Evolutionary conservation across 2,113 vertebrate species (phyloP), one percentile per base, ranked within the genome.

Genomic region (Sus scrofa): DNA sequence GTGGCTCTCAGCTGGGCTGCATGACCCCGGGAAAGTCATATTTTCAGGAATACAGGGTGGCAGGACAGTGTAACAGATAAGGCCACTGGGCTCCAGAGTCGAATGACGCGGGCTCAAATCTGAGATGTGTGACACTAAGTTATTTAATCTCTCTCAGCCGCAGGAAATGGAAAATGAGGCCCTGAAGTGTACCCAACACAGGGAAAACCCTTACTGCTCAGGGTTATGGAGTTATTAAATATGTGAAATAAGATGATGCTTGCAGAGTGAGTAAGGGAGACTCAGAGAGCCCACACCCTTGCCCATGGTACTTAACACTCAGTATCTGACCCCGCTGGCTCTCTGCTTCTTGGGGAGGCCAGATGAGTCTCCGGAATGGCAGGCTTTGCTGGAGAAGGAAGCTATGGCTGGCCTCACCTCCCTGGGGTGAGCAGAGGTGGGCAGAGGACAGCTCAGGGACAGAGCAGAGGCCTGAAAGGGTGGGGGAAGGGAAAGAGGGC

Each of bases 101-200:
- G 37, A 81, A 81, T 90, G 81, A 92, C 70, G 16, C 3, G 19
- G 39, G 14, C 85, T 97, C 88, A 85, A 32, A 95, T 92, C 95
- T 97, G 86, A 91, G 86, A 71, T 26, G 32, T 52, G 58, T 37
- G 73, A 94, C 93, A 27, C 44, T 79, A 63, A 74, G 24, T 67
- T 77, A 63, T 58, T 89, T 56, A 92, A 75, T 88, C 60, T 95
- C 37, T 95, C 67, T 68, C 74, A 88, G 60, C n/a, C 79, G 37
- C 32, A 52, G 26, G 85, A 70, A 84, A 39, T 50, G 56, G 81
- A 87, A 62, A 32, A 81, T 6, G 70, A 94, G 56, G 30, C n/a
- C 6, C 39, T 18, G 54, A 30, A 19, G 30, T 30, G 22, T 10
- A 20, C 32, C 62, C n/a, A 63, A 37, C 26, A 4, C 44, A 44